Evolutionary conservation across 2,797 vertebrate species (phyloP).

Genomic region (Cirrhinus mrigala): DNA sequence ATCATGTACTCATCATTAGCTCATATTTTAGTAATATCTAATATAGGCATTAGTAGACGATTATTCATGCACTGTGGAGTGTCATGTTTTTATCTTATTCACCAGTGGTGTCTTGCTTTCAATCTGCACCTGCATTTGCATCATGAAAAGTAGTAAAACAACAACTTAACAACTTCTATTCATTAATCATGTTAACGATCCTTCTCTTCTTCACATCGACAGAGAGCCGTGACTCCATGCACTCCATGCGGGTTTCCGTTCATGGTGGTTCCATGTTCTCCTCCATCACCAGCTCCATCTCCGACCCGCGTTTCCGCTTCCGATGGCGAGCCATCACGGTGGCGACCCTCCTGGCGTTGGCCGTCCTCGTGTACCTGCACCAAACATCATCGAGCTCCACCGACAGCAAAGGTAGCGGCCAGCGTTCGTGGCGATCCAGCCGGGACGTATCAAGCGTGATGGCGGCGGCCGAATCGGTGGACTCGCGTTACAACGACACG

Average conservation of each 20-base stretch:
- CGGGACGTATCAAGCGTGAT: neutral
- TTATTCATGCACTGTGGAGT: neutral
- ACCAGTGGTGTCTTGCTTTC: neutral
- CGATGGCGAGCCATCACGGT: slow-evolving; percentile 89
- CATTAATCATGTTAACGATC: neutral
- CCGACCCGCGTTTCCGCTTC: slow-evolving; percentile 90
- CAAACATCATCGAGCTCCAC: slow-evolving; percentile 56
- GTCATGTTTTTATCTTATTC: neutral
- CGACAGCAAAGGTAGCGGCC: neutral
- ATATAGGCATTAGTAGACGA: neutral
- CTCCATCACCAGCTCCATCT: slow-evolving; percentile 88
- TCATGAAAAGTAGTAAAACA: neutral
- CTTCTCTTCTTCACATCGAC: slow-evolving; percentile 50
- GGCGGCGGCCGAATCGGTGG: slow-evolving; percentile 25
- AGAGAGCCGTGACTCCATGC: slow-evolving; percentile 85
- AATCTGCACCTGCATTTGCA: neutral
- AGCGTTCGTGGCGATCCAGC: slow-evolving; percentile 41
- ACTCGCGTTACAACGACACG: slow-evolving; percentile 86
- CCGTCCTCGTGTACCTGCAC: slow-evolving; percentile 85
- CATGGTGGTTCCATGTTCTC: slow-evolving; percentile 89
- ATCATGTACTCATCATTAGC: neutral
- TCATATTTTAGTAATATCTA: neutral
- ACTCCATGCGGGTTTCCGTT: slow-evolving; percentile 84
- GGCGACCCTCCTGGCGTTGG: slow-evolving; percentile 68
- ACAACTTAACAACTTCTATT: neutral